Percentiles rank a stretch among this genome's conserved stretches.
These are phyloP conservation scores for Eueides isabella DNA, from an alignment of 1,140 invertebrate genomes.

Conservation along the genomic window DNA sequence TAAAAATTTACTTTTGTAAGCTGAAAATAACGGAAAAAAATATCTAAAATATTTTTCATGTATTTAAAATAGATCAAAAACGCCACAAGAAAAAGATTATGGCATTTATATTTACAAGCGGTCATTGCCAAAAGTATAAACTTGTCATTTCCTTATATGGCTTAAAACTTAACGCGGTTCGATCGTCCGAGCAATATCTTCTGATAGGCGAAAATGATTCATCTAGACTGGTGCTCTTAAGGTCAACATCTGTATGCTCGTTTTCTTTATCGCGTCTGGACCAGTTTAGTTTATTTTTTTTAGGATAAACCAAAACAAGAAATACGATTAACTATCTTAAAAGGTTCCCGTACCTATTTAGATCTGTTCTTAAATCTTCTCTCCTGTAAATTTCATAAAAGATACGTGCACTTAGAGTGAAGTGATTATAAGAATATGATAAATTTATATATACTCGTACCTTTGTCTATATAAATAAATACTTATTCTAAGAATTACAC, in stretches of 20 bases:
- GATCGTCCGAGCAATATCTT: conserved; percentile 53
- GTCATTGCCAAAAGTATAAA: conserved; percentile 76
- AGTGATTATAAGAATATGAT: background rate
- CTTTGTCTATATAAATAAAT: background rate
- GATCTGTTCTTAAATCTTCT: too few relatives aligned
- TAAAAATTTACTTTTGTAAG: background rate
- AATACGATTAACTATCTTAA: conserved; percentile 2
- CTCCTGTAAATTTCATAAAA: background rate
- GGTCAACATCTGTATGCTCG: conserved; percentile 52
- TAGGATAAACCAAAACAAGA: conserved; percentile 12
- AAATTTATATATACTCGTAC: background rate
- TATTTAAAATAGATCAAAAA: background rate
- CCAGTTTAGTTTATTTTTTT: conserved; percentile 47
- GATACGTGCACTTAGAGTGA: background rate
- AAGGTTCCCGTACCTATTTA: background rate
- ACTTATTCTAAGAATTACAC: background rate
- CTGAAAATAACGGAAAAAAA: background rate
- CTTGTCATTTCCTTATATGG: conserved; percentile 74
- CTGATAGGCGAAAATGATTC: conserved; percentile 60
- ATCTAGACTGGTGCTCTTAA: conserved; percentile 51
- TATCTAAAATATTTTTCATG: background rate
- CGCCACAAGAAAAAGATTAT: conserved; percentile 29
- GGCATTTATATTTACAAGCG: conserved; percentile 44
- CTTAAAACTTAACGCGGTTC: conserved; percentile 62
- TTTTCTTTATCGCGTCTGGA: conserved; percentile 51